phyloP scores from a whole-genome alignment of 2,797 vertebrate species.

The Hirundo rustica region DNA sequence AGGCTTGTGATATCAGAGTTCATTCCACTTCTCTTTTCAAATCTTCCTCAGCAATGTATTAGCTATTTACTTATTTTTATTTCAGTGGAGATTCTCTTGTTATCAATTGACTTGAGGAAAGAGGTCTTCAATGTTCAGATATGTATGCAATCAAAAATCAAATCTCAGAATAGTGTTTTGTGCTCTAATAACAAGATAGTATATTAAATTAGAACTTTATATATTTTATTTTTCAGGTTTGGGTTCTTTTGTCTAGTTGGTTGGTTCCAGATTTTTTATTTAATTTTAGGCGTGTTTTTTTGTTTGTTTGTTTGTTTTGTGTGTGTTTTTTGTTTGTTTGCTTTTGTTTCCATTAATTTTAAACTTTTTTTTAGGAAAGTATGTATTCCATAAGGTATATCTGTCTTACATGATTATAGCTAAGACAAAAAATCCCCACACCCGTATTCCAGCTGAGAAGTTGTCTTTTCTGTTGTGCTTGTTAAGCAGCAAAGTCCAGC shows the following conservation, averaged over 20 bases:
- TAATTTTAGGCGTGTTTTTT: background rate
- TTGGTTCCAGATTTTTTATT: background rate
- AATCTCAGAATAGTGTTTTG: background rate
- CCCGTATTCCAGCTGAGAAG: background rate
- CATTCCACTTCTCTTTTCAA: background rate
- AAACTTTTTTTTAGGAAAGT: background rate
- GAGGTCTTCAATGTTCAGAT: background rate
- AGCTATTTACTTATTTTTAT: background rate
- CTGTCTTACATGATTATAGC: background rate
- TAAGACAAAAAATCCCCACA: background rate
- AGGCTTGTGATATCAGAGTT: background rate
- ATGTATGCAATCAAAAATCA: background rate
- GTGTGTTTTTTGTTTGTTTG: background rate
- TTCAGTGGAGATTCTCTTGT: background rate
- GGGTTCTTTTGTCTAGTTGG: background rate
- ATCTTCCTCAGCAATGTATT: background rate
- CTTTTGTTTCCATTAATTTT: background rate
- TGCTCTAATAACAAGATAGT: background rate
- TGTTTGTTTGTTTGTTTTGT: background rate
- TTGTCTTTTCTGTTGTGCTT: background rate
- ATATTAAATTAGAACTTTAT: background rate
- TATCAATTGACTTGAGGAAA: background rate
- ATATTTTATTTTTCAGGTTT: background rate
- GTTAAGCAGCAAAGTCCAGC: background rate
- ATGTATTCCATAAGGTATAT: too few species aligned